Evolutionary conservation across 2,797 vertebrate genomes (phyloP).

Genomic region (Coilia nasus): DNA sequence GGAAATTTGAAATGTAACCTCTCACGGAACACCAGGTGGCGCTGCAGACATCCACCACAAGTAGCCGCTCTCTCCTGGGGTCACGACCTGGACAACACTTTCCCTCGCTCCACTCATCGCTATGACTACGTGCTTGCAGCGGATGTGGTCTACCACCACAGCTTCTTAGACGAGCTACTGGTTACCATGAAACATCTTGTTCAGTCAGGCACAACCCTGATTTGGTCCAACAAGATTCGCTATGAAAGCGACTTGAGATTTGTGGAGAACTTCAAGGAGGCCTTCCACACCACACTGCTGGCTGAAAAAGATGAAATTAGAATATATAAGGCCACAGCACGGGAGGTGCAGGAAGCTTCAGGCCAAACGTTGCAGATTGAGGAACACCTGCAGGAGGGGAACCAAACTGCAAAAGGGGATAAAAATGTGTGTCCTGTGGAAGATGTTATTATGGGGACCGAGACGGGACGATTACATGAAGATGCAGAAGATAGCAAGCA

Average conservation of each 20-base stretch:
- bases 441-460: too few relatives aligned
- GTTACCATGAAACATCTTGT: conserved; percentile 88
- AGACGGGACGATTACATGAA: too few relatives aligned
- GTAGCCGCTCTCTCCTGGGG: conserved; percentile 80
- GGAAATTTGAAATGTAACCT: conserved; percentile 80
- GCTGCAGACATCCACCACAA: conserved; percentile 68
- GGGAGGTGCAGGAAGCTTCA: conserved; percentile 54
- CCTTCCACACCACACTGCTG: conserved; percentile 81
- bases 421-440: too few relatives aligned
- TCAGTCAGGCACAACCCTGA: conserved; percentile 80
- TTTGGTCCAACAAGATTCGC: conserved; percentile 94
- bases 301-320: conserved; percentile 85
- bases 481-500: background rate
- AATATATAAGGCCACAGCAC: conserved; percentile 79
- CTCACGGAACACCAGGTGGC: conserved; percentile 71
- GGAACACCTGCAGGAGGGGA: too few relatives aligned
- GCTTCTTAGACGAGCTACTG: conserved; percentile 81
- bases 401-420: too few relatives aligned
- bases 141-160: conserved; percentile 91
- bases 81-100: conserved; percentile 68
- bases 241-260: conserved; percentile 85
- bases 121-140: conserved; percentile 86
- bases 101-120: conserved; percentile 63
- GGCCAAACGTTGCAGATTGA: background rate
- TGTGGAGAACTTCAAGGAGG: conserved; percentile 74